A percentile compares a stretch with the other conserved stretches of the same genome.
phyloP scores from a whole-genome alignment of 2,797 vertebrate species.

The Tiaroga cobitis region DNA sequence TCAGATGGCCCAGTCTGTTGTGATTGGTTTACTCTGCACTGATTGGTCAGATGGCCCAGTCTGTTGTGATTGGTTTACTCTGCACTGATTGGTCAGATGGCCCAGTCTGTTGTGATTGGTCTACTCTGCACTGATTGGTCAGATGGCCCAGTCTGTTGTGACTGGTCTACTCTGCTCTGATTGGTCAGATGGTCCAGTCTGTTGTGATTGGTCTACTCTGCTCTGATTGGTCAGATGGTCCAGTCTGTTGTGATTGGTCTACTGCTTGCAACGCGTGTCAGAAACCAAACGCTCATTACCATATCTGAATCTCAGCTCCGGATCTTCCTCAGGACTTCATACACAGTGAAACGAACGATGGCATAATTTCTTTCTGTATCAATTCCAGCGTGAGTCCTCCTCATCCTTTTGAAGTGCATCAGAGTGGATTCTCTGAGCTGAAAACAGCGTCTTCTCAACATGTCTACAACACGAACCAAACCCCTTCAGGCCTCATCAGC shows the following conservation, averaged over 20 bases:
- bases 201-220: too few species aligned
- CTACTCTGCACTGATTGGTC: too few species aligned
- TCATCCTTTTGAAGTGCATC: background rate
- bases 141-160: too few species aligned
- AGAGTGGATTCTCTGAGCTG: background rate
- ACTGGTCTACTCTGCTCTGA: too few species aligned
- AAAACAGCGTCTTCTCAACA: background rate
- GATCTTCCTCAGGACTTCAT: background rate
- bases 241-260: background rate
- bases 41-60: too few species aligned
- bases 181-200: too few species aligned
- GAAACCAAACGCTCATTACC: background rate
- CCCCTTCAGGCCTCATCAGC: background rate
- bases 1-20: too few species aligned
- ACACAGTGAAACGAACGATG: background rate
- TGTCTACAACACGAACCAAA: background rate
- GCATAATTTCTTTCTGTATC: background rate
- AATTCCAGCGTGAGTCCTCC: background rate
- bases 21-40: too few species aligned
- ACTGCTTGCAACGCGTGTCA: accelerated
- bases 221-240: background rate
- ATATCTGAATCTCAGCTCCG: background rate
- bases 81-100: too few species aligned
- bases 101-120: too few species aligned
- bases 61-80: too few species aligned